Percentiles rank a stretch among this genome's conserved stretches.
These are phyloP conservation scores for Pollicipes pollicipes DNA, from an alignment of 1,140 invertebrate species.

Conservation along the genomic window DNA sequence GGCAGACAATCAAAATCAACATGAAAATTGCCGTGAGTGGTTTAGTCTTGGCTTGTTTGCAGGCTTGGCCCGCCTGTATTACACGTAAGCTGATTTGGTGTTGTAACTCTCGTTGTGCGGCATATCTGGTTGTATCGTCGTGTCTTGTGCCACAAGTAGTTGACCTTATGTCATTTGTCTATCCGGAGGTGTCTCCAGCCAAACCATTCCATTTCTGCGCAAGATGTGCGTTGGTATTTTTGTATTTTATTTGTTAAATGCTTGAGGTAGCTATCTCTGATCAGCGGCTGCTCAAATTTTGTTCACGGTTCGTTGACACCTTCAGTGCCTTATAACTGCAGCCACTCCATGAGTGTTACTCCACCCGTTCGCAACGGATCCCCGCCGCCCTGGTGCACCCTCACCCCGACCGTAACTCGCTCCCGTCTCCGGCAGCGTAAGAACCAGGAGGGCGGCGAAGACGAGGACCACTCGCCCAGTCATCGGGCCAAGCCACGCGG, in stretches of 20 bases:
- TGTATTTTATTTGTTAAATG: too few relatives aligned
- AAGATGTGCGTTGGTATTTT: too few relatives aligned
- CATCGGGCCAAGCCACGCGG: constrained; percentile 40
- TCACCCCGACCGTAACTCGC: too few relatives aligned
- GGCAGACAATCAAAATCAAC: constrained; percentile 96
- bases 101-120: constrained; percentile 7
- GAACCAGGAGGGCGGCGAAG: constrained; percentile 42
- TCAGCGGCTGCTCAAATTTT: constrained; percentile 10
- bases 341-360: too few relatives aligned
- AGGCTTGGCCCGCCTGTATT: neutral
- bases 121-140: too few relatives aligned
- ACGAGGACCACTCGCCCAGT: constrained; percentile 11
- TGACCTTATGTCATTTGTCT: too few relatives aligned
- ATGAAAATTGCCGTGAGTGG: constrained; percentile 85
- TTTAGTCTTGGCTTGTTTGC: neutral
- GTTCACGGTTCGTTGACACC: neutral
- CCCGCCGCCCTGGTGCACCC: neutral
- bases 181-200: constrained; percentile 8
- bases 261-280: constrained; percentile 3
- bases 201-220: neutral
- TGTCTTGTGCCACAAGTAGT: too few relatives aligned
- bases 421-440: constrained; percentile 47
- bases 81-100: constrained; percentile 10
- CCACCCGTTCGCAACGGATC: neutral
- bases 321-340: too few relatives aligned